These are phyloP conservation scores for Tachina grossa DNA, from an alignment of 2,888 invertebrate species.

Conservation along the genomic window DNA sequence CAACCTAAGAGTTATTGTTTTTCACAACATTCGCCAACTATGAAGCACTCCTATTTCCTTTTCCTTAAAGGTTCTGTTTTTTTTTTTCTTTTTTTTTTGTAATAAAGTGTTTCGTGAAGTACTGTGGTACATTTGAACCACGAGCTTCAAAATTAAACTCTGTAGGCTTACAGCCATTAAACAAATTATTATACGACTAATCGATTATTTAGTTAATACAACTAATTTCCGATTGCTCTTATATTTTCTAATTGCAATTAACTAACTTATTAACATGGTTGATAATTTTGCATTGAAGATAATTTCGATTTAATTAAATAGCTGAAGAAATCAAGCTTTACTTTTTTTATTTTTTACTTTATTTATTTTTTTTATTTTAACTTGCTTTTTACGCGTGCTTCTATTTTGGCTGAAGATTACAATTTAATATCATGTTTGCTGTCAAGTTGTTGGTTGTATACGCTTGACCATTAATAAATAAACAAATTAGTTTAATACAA, in stretches of 20 bases:
- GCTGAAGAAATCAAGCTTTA: constrained; percentile 24
- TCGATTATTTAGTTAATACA: constrained; percentile 30
- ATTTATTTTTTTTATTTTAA: not conserved
- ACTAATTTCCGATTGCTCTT: constrained; percentile 39
- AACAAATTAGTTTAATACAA: constrained; percentile 31
- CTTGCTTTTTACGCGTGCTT: constrained; percentile 29
- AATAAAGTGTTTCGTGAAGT: not conserved
- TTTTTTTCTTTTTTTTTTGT: too few species aligned
- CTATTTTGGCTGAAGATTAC: not conserved
- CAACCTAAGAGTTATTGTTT: not conserved
- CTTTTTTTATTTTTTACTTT: not conserved
- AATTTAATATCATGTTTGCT: not conserved
- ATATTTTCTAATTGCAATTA: constrained; percentile 21
- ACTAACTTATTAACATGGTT: constrained; percentile 46
- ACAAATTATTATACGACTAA: constrained; percentile 23
- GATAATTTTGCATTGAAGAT: constrained; percentile 54
- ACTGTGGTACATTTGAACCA: not conserved
- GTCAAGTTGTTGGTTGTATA: constrained; percentile 2
- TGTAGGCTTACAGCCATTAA: not conserved
- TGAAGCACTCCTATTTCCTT: constrained; percentile 47
- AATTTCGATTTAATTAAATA: constrained; percentile 39
- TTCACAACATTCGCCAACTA: constrained; percentile 9
- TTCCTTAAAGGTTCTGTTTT: not conserved
- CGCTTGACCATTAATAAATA: constrained; percentile 4
- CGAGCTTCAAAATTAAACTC: not conserved